phyloP scores from a whole-genome alignment of 2,888 invertebrate genomes.

The Acanthosepion lycidas region DNA sequence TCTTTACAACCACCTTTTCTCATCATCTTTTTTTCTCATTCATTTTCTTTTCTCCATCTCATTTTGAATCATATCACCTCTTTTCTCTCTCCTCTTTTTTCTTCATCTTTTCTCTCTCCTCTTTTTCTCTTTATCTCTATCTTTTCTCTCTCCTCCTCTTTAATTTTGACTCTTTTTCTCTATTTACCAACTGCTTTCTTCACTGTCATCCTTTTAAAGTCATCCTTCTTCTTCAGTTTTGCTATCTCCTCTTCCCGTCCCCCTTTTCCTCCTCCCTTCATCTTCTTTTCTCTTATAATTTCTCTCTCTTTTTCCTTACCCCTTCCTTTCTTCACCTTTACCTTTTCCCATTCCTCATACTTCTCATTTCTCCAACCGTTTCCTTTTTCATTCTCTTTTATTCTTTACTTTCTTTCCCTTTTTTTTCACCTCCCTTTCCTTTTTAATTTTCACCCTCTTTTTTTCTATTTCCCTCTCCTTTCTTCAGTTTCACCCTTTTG shows the following conservation, averaged over 20 bases:
- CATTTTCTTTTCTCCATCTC: not conserved
- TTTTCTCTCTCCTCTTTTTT: not conserved
- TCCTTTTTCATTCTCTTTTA: fast-evolving
- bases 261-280: not conserved
- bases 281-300: not conserved
- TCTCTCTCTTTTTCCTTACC: not conserved
- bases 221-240: not conserved
- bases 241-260: not conserved
- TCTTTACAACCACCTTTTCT: not conserved
- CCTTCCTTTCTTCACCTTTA: not conserved
- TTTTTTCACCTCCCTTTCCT: not conserved
- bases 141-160: not conserved
- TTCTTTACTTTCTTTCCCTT: not conserved
- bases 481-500: not conserved
- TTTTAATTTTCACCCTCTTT: not conserved
- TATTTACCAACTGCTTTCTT: too few relatives aligned
- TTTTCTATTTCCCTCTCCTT: not conserved
- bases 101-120: not conserved
- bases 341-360: not conserved
- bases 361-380: not conserved
- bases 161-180: too few relatives aligned
- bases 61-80: not conserved
- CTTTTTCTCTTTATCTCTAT: not conserved
- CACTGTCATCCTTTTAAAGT: too few relatives aligned
- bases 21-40: not conserved